Evolutionary conservation across 1,140 invertebrate species (phyloP).

Genomic region (Pristionchus pacificus): DNA sequence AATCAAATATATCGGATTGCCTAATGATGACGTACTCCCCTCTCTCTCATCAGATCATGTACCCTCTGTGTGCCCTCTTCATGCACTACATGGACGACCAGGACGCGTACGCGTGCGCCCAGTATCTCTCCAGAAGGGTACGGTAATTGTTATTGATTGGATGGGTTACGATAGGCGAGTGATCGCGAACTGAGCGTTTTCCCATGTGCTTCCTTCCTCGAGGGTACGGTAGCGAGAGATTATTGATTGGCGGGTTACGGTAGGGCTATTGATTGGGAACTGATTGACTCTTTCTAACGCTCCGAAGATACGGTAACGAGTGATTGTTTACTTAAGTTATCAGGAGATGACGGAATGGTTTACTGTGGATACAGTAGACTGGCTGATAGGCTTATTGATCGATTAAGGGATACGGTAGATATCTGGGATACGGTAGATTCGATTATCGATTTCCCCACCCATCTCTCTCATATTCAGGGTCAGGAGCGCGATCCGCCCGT

Average conservation of each 20-base stretch:
- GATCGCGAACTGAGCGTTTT: too few relatives aligned
- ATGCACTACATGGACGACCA: slow-evolving; percentile 54
- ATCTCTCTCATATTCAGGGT: too few relatives aligned
- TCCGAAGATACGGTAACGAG: too few relatives aligned
- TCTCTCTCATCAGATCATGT: slow-evolving; percentile 43
- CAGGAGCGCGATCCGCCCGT: background rate
- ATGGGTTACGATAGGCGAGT: too few relatives aligned
- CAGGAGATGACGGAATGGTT: too few relatives aligned
- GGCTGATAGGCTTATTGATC: too few relatives aligned
- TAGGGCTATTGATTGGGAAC: slow-evolving; percentile 38
- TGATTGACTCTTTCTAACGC: slow-evolving; percentile 35
- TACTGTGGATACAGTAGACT: too few relatives aligned
- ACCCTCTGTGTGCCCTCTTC: slow-evolving; percentile 51
- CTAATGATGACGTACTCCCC: background rate
- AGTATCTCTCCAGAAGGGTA: slow-evolving; percentile 26
- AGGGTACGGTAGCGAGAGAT: slow-evolving; percentile 40
- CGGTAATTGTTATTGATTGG: too few relatives aligned
- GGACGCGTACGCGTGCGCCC: slow-evolving; percentile 46
- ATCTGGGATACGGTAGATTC: too few relatives aligned
- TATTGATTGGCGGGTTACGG: slow-evolving; percentile 40
- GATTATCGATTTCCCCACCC: too few relatives aligned
- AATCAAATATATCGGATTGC: background rate
- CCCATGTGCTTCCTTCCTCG: slow-evolving; percentile 41
- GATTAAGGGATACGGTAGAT: too few relatives aligned
- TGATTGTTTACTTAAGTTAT: too few relatives aligned